Evolutionary conservation across 2,888 invertebrate species (phyloP).

Genomic region (Sinohyriopsis cumingii): DNA sequence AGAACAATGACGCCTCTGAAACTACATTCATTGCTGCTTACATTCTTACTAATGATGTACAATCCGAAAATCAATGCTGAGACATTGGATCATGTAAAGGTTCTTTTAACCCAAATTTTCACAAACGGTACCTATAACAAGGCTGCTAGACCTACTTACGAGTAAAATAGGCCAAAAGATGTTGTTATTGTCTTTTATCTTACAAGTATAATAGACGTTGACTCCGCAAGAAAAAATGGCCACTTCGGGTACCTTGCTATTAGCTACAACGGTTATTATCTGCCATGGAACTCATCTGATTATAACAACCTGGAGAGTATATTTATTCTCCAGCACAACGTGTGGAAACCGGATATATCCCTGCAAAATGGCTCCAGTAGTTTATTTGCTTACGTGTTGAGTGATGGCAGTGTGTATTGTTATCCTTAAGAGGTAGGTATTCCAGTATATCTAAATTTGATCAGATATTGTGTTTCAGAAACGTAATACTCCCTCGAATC

Average conservation of each 20-base stretch:
- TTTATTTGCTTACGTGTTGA: conserved; percentile 2
- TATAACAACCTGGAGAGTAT: conserved; percentile 6
- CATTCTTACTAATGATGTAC: neutral
- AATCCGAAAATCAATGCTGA: neutral
- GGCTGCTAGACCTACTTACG: conserved; percentile 15
- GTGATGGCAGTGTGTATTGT: conserved; percentile 1
- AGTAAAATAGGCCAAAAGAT: conserved; percentile 17
- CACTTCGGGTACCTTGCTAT: conserved; percentile 22
- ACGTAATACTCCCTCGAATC: no score
- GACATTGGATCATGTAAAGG: no score
- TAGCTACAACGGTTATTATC: conserved; percentile 17
- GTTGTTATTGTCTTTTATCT: conserved; percentile 22
- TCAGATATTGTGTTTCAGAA: no score
- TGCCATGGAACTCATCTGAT: conserved; percentile 15
- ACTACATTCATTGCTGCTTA: no score
- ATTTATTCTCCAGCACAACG: no score
- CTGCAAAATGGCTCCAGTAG: conserved; percentile 1
- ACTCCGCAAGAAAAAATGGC: conserved; percentile 22
- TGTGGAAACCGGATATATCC: conserved; percentile 7
- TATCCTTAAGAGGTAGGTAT: conserved; percentile 6
- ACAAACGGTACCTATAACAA: no score
- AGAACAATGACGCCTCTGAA: no score
- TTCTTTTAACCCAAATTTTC: no score
- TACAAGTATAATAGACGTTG: conserved; percentile 17
- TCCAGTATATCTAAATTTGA: no score